Evolutionary conservation across 1,140 invertebrate genomes (phyloP).

Genomic region (Neuroterus valhalla): DNA sequence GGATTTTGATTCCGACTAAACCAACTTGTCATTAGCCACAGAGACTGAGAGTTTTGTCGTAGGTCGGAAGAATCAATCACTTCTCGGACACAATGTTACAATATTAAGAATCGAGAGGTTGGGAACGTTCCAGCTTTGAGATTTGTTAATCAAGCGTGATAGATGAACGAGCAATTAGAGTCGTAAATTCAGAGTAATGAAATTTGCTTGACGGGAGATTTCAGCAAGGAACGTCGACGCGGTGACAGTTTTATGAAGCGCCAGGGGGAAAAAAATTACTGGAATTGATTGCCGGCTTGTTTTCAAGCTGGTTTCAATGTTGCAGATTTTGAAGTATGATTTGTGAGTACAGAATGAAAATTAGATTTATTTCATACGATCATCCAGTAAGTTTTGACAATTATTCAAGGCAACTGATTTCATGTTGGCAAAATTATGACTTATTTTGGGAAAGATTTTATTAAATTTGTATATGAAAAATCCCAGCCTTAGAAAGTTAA

Average conservation of each 20-base stretch:
- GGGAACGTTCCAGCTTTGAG: background rate
- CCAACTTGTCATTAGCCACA: conserved; percentile 59
- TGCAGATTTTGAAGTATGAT: background rate
- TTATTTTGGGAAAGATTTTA: too few relatives aligned
- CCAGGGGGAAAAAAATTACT: background rate
- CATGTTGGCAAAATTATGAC: too few relatives aligned
- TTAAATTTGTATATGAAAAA: too few relatives aligned
- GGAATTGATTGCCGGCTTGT: conserved; percentile 9
- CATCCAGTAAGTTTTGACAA: too few relatives aligned
- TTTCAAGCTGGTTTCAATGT: conserved; percentile 2
- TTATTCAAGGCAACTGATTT: too few relatives aligned
- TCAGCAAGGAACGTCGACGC: conserved; percentile 2
- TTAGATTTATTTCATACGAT: too few relatives aligned
- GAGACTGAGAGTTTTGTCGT: conserved; percentile 55
- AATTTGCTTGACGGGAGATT: conserved; percentile 11
- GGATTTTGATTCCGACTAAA: conserved; percentile 52
- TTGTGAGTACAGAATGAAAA: too few relatives aligned
- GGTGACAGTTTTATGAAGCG: conserved; percentile 25
- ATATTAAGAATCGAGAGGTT: background rate
- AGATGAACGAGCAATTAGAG: conserved; percentile 21
- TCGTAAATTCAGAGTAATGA: conserved; percentile 16
- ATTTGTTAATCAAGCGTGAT: conserved; percentile 10
- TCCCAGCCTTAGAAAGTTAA: too few relatives aligned
- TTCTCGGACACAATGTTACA: background rate
- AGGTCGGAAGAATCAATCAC: conserved; percentile 47